Base-by-base conservation (phyloP, 2,888 invertebrate genomes). In the Plagiodera versicolora region DNA sequence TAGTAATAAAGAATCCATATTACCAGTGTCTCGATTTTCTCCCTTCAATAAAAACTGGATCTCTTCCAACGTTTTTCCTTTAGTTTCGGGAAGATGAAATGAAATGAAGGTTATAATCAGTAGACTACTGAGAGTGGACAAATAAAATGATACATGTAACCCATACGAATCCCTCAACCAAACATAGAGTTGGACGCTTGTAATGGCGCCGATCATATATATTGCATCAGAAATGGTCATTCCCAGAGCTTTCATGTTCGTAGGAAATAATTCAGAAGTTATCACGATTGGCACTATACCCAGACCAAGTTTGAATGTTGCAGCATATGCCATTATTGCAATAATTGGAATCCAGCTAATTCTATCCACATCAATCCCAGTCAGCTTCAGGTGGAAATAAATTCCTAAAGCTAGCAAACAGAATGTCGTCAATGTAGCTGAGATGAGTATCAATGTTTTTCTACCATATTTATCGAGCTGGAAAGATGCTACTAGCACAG, bases 281-380 rank as follows among this genome's bases (percentile, higher is more conserved):
- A 78, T 67, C 9, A 79, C 75, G 20, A 77, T 74, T 0, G 79
- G 79, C 5, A 79, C 75, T 44, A 77, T 72, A 0, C 79, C 79
- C 16, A 79, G 61, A 1, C 79, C 79, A 6, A 75, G 68, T 63
- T 77, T 77, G 48, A 76, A 78, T 1, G 71, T 69, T 2, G 72
- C 64, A 1, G 75, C 77, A 59, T 77, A 79, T 5, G 73, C 57
- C 74, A 79, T 75, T 1, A 77, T 74, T 17, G 72, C 67, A 1
- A 66, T 73, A 3, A 77, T 65, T 0, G 79, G 79, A 14, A 79
- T 67, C 76, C 78, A 79, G 44, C 75, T 76, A 16, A 75, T 71
- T 19, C 59, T 57, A 0, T 60, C 55, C 0, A 78, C 67, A 59
- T 79, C 75, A 2, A 67, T 62, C 1, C 68, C 67, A 1, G 60